A percentile compares a stretch with the other conserved stretches of the same genome.
These are phyloP conservation scores for Gobio gobio DNA, from an alignment of 2,113 vertebrate species.

Conservation along the genomic window DNA sequence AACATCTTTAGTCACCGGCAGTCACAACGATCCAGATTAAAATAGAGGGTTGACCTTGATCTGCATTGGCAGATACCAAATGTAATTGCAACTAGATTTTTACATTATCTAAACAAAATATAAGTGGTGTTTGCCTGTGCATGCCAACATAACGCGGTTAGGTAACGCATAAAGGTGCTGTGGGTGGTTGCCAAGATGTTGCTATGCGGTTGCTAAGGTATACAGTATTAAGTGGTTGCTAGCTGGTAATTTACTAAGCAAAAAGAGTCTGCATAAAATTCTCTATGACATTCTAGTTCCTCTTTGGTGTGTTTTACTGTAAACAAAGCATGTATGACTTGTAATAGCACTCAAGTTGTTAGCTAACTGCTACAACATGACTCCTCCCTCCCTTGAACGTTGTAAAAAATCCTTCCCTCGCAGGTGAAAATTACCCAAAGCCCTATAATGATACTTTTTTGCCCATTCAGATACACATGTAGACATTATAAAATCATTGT, in stretches of 20 bases:
- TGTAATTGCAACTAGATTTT: conserved; percentile 7
- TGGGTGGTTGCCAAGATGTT: not conserved
- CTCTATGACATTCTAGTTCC: not conserved
- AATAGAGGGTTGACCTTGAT: conserved; percentile 17
- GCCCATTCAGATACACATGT: too few species aligned
- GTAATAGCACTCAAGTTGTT: not conserved
- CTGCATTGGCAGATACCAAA: not conserved
- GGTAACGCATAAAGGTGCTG: not conserved
- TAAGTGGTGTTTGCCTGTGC: not conserved
- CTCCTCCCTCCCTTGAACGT: too few species aligned
- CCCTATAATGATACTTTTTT: too few species aligned
- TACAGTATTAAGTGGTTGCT: not conserved
- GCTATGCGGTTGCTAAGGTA: not conserved
- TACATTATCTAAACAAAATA: not conserved
- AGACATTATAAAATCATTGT: too few species aligned
- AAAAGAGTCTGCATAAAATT: not conserved
- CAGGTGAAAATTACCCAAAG: too few species aligned
- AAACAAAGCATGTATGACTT: not conserved
- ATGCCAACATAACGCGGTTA: not conserved
- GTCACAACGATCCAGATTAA: not conserved
- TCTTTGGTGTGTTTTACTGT: not conserved
- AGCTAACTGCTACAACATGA: not conserved
- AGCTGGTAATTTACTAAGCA: not conserved
- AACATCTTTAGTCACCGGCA: not conserved
- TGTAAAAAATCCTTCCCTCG: too few species aligned